phyloP scores from a whole-genome alignment of 1,140 invertebrate genomes.

The Whitmania pigra region DNA sequence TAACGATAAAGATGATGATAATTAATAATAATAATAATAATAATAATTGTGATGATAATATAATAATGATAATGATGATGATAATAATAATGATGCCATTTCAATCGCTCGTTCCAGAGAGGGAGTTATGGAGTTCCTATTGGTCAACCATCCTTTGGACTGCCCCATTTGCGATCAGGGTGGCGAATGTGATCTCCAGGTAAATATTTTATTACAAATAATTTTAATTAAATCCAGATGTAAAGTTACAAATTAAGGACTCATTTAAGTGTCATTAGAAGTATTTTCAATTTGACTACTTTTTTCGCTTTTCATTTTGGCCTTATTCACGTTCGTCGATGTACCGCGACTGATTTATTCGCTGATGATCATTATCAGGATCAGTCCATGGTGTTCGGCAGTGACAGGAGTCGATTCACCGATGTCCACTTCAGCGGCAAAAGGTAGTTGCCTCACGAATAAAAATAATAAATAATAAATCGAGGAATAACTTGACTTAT shows the following conservation, averaged over 20 bases:
- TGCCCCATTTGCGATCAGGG: slow-evolving; percentile 99
- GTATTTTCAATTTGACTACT: background rate
- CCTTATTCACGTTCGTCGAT: too few relatives aligned
- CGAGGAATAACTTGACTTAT: too few relatives aligned
- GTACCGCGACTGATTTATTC: too few relatives aligned
- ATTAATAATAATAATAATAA: too few relatives aligned
- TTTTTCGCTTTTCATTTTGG: background rate
- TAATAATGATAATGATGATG: too few relatives aligned
- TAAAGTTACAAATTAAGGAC: background rate
- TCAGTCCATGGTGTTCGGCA: slow-evolving; percentile 98
- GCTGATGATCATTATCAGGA: slow-evolving; percentile 52
- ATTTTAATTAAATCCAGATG: too few relatives aligned
- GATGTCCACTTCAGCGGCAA: slow-evolving; percentile 88
- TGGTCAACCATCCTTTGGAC: slow-evolving; percentile 96
- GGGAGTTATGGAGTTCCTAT: slow-evolving; percentile 97
- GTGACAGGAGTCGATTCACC: slow-evolving; percentile 80
- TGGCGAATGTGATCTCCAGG: slow-evolving; percentile 88
- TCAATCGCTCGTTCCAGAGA: slow-evolving; percentile 34
- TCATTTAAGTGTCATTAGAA: background rate
- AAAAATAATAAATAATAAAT: background rate
- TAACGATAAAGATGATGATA: too few relatives aligned
- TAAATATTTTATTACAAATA: too few relatives aligned
- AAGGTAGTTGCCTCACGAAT: slow-evolving; percentile 46
- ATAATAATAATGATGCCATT: background rate
- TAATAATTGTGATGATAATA: too few relatives aligned